A percentile compares a stretch with the other conserved stretches of the same genome.
These are phyloP conservation scores for Graphium colonna DNA, from an alignment of 2,888 invertebrate genomes.

Conservation along the genomic window DNA sequence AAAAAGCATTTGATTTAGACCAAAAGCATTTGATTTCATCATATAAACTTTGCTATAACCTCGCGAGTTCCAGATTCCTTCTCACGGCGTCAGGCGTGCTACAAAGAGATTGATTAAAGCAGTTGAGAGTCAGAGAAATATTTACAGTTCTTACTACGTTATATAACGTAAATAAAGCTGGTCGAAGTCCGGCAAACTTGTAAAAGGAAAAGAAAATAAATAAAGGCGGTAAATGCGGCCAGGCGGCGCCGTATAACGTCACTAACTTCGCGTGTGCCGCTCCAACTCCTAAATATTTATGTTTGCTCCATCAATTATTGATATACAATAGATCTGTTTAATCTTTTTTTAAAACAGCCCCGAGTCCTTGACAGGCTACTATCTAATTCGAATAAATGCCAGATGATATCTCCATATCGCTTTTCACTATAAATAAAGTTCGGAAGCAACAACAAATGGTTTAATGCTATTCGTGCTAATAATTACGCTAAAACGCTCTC, in stretches of 20 bases:
- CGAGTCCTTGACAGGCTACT: conserved; percentile 16
- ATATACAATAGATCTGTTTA: conserved; percentile 36
- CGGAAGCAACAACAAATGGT: no score
- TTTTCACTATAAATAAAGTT: background rate
- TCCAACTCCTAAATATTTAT: conserved; percentile 58
- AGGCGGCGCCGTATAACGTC: conserved; percentile 36
- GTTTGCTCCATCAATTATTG: conserved; percentile 46
- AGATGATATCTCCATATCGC: background rate
- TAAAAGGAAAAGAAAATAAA: conserved; percentile 15
- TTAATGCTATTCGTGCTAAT: no score
- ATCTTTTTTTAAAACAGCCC: conserved; percentile 16
- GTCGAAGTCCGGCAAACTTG: conserved; percentile 1
- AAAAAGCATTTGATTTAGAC: background rate
- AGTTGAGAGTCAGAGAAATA: background rate
- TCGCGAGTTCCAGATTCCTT: background rate
- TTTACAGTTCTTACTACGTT: conserved; percentile 12
- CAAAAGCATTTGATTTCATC: background rate
- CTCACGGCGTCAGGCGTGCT: background rate
- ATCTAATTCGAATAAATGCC: conserved; percentile 19
- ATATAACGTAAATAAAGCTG: conserved; percentile 1
- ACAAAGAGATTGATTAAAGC: background rate
- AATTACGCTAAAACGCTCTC: no score
- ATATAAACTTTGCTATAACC: background rate
- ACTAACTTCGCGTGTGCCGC: conserved; percentile 43
- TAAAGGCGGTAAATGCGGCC: background rate